Base-by-base conservation (phyloP, 1,140 invertebrate species). In the Drosophila kikkawai region DNA sequence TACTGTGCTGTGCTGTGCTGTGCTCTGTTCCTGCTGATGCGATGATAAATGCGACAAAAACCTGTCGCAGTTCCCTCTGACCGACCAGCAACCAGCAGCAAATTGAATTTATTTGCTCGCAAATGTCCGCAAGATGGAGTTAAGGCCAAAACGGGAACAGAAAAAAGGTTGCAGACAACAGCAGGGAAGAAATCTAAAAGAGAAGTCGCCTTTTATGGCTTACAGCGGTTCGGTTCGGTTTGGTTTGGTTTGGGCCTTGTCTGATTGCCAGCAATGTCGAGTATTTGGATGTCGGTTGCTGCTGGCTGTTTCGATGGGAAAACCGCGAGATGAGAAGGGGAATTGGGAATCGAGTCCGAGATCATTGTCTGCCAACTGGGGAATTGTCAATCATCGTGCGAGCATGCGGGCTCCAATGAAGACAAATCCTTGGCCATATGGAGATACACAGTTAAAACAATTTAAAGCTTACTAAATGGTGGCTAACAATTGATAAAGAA, bases 41-140 rank as follows among this genome's bases (percentile, higher is more conserved):
- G 78, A 85, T 88, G 85, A 88, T 88, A 88, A 88, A 88, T 90
- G 85, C 85, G 86, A 83, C 85, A 88, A 90, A 88, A 88, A 90
- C 85, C 85, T 88, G 85, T 88, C 85, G 85, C 86, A 66, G 77
- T 80, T 83, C 61, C 66, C 75, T 68, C 66, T 65, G 74, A 81
- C 63, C 34, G 34, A 34, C 34, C 80, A 58, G 75, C 82, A 73
- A 45, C 61, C 82, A 68, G 77, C 85, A 71, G 81, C 85, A 88
- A 88, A 88, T 88, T 88, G 84, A 88, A 88, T 88, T 88, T 88
- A 88, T 90, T 88, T 80, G 83, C 84, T 88, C 67, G 76, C 80
- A 83, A 83, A 77, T 70, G 66, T 79, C 70, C 70, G 79, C 61
- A 71, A 69, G 55, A 76, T 80, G 76, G 51, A 59, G 58, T 61